Evolutionary conservation across 2,797 vertebrate species (phyloP).

Genomic region (Anabacerthia variegaticeps): DNA sequence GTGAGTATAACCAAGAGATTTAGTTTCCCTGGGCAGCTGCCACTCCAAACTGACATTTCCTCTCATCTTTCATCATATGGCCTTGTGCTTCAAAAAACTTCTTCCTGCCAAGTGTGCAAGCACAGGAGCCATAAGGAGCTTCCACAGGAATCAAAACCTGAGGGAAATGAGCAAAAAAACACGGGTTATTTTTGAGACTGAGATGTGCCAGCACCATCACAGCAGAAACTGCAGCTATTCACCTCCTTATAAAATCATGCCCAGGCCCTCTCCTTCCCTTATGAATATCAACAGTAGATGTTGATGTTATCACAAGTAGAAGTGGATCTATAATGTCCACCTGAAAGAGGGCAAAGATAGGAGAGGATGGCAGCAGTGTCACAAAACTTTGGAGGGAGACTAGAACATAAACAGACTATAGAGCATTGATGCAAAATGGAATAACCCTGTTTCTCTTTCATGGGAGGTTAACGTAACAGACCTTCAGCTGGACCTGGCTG

Average conservation of each 20-base stretch:
- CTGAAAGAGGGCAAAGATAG: not conserved
- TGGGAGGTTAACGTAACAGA: accelerated
- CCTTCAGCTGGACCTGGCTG: not conserved
- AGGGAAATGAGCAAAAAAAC: not conserved
- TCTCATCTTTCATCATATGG: slow-evolving; percentile 65
- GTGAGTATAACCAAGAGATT: not conserved
- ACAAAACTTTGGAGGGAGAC: not conserved
- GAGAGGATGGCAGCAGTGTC: not conserved
- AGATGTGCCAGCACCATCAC: not conserved
- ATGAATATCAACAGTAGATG: not conserved
- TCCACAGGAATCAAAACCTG: slow-evolving; percentile 92
- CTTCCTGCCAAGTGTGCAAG: slow-evolving; percentile 87
- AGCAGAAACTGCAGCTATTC: not conserved
- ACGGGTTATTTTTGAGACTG: not conserved
- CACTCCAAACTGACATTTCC: slow-evolving; percentile 23
- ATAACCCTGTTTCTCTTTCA: not conserved
- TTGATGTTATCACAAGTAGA: not conserved
- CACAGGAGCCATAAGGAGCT: slow-evolving; percentile 90
- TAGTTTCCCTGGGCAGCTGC: slow-evolving; percentile 33
- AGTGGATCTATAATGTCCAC: not conserved
- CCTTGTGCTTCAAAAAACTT: slow-evolving; percentile 59
- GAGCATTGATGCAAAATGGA: not conserved
- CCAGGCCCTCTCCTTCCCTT: not conserved
- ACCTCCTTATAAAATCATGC: not conserved
- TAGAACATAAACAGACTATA: not conserved